phyloP scores from a whole-genome alignment of 2,797 vertebrate species.

The Echiichthys vipera region DNA sequence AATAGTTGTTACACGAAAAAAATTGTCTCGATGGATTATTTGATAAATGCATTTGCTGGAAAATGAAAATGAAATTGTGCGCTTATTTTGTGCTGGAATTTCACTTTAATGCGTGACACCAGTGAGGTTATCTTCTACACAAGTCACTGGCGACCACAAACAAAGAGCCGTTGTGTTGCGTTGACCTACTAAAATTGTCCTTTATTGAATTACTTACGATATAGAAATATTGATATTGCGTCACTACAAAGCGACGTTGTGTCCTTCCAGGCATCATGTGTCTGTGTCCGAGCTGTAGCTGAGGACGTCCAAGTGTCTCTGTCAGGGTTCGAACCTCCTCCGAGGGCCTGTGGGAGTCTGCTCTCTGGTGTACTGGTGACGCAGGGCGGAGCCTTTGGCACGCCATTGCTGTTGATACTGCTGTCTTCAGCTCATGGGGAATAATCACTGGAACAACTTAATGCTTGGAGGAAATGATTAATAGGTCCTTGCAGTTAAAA shows the following conservation, averaged over 20 bases:
- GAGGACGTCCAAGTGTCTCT: background rate
- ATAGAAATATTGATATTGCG: background rate
- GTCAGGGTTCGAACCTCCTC: constrained; percentile 24
- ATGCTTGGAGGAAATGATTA: constrained; percentile 22
- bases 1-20: too few species aligned
- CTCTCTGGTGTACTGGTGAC: constrained; percentile 5
- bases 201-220: background rate
- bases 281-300: background rate
- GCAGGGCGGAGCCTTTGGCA: constrained; percentile 38
- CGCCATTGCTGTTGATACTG: background rate
- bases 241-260: background rate
- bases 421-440: constrained; percentile 11
- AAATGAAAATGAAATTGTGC: too few species aligned
- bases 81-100: too few species aligned
- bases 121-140: background rate
- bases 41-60: too few species aligned
- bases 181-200: background rate
- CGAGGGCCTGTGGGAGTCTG: constrained; percentile 32
- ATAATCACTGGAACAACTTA: constrained; percentile 8
- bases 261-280: background rate
- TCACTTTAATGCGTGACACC: background rate
- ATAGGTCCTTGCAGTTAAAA: background rate
- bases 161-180: background rate
- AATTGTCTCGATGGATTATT: too few species aligned
- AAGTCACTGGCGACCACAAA: background rate